phyloP scores from a whole-genome alignment of 2,888 invertebrate genomes.

The Orchestes rusci region DNA sequence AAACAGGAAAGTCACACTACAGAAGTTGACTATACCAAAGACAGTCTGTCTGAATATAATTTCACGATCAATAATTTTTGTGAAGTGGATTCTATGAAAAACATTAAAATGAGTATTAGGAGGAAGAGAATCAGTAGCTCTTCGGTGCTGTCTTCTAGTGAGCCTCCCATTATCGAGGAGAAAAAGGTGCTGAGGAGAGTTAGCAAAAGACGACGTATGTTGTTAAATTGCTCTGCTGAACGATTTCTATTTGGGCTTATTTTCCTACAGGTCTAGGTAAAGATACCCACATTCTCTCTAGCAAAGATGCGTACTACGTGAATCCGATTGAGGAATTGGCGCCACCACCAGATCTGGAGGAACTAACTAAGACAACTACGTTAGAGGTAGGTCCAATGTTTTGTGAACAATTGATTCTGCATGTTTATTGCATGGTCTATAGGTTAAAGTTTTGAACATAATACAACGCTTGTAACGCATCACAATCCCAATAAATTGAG shows the following conservation, averaged over 20 bases:
- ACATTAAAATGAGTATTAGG: conserved; percentile 42
- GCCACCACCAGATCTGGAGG: conserved; percentile 43
- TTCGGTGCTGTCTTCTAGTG: conserved; percentile 41
- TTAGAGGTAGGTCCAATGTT: conserved; percentile 34
- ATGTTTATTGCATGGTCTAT: not conserved
- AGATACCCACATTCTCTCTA: conserved; percentile 46
- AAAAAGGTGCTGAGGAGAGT: conserved; percentile 33
- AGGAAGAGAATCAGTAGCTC: conserved; percentile 42
- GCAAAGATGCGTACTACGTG: conserved; percentile 47
- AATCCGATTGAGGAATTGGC: conserved; percentile 47
- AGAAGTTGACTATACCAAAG: too few species aligned
- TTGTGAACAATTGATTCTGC: not conserved
- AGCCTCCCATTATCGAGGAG: conserved; percentile 35
- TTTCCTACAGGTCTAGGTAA: conserved; percentile 39
- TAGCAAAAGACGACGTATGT: conserved; percentile 40
- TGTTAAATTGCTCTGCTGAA: not conserved
- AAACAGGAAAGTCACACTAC: not conserved
- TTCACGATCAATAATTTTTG: conserved; percentile 32
- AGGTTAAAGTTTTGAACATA: too few species aligned
- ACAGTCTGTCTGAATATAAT: conserved; percentile 29
- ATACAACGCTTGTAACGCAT: too few species aligned
- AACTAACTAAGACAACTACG: conserved; percentile 34
- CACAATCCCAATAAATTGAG: too few species aligned
- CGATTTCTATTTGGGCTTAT: conserved; percentile 3
- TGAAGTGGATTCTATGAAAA: conserved; percentile 39